Evolutionary conservation across 2,888 invertebrate genomes (phyloP).

Genomic region (Apantesis nais): DNA sequence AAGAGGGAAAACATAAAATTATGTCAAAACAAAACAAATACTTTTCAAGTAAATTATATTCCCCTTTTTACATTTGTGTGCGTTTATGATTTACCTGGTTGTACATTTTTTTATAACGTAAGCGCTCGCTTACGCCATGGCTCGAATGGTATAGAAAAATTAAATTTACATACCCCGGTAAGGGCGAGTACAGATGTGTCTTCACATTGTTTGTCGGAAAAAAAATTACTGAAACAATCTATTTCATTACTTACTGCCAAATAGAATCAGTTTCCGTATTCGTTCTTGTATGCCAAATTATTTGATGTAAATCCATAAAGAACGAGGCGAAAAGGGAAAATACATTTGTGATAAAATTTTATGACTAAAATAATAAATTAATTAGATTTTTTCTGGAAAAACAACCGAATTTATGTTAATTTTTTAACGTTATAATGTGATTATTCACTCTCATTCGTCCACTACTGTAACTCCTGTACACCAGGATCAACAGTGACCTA

Average conservation of each 20-base stretch:
- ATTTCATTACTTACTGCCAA: neutral
- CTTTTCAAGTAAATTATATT: constrained; percentile 44
- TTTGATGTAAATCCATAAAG: neutral
- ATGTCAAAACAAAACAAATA: constrained; percentile 37
- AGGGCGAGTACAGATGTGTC: constrained; percentile 32
- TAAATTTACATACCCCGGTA: constrained; percentile 57
- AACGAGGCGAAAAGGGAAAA: neutral
- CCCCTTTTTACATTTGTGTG: constrained; percentile 27
- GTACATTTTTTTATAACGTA: constrained; percentile 57
- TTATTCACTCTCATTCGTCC: too few relatives aligned
- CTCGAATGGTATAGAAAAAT: constrained; percentile 54
- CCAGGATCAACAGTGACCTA: too few relatives aligned
- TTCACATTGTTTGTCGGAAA: neutral
- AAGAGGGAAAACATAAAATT: constrained; percentile 31
- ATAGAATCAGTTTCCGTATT: neutral
- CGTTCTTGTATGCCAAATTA: neutral
- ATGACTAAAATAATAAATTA: neutral
- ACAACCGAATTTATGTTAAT: too few relatives aligned
- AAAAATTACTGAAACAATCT: neutral
- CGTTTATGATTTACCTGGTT: constrained; percentile 60
- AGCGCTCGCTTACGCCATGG: constrained; percentile 22
- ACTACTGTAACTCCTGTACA: too few relatives aligned
- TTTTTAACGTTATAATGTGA: too few relatives aligned
- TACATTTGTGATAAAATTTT: neutral
- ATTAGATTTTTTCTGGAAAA: neutral